phyloP scores from a whole-genome alignment of 2,113 vertebrate genomes.

The Arvicanthis niloticus region DNA sequence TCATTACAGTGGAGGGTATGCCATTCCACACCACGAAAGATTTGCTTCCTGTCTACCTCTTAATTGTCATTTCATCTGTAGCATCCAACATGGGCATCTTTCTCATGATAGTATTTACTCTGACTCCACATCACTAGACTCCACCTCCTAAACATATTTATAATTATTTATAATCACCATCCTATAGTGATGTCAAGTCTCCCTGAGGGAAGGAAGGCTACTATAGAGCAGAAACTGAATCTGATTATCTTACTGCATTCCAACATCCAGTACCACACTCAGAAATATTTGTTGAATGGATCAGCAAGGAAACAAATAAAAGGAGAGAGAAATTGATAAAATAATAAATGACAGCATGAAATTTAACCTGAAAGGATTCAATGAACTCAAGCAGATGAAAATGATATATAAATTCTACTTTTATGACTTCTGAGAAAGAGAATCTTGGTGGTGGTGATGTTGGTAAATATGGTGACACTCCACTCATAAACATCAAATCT shows the following conservation, averaged over 20 bases:
- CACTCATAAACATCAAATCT: not conserved
- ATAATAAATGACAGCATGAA: no score
- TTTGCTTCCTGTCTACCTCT: not conserved
- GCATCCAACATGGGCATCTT: not conserved
- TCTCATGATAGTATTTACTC: no score
- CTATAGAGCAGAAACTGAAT: not conserved
- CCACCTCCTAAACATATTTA: not conserved
- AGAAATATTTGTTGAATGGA: not conserved
- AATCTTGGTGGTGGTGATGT: not conserved
- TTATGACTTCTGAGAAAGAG: not conserved
- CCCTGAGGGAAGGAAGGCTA: not conserved
- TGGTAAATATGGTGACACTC: not conserved
- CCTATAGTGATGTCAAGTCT: not conserved
- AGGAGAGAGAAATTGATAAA: not conserved
- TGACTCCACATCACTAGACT: not conserved
- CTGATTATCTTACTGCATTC: not conserved
- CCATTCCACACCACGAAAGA: rapidly evolving
- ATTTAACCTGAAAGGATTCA: not conserved
- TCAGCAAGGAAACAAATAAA: not conserved
- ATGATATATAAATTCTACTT: not conserved
- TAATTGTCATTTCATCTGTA: no score
- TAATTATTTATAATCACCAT: no score
- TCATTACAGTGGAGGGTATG: no score
- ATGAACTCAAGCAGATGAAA: not conserved
- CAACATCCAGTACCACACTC: not conserved